Conservation (phyloP, 2,797 vertebrate genomes). For the Epinephelus coioides region DNA sequence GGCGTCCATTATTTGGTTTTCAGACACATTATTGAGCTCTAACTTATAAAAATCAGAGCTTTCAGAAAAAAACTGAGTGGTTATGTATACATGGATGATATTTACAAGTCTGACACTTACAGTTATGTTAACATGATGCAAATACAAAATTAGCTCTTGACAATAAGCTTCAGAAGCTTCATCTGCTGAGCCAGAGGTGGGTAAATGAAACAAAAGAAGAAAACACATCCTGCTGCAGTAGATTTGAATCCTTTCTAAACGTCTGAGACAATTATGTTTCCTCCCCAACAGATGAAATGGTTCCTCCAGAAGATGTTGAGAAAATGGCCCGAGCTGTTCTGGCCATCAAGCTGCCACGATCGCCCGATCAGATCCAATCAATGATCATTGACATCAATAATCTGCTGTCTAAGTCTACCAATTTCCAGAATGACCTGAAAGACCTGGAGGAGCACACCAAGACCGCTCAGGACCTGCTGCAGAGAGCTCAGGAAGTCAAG, state of each 20-base stretch:
- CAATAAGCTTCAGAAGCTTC: neutral
- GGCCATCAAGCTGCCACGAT: slow-evolving; percentile 84
- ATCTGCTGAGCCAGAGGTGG: too few species aligned
- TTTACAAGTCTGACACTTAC: neutral
- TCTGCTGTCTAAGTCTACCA: slow-evolving; percentile 71
- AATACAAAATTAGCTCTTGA: neutral
- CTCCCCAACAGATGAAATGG: slow-evolving; percentile 84
- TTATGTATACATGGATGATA: neutral
- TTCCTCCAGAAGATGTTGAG: slow-evolving; percentile 88
- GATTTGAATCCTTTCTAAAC: neutral
- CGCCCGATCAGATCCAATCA: slow-evolving; percentile 80
- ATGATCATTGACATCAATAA: slow-evolving; percentile 83
- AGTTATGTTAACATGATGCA: neutral
- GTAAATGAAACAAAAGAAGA: neutral
- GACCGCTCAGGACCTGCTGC: slow-evolving; percentile 73
- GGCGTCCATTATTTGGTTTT: neutral
- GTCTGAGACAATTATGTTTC: neutral
- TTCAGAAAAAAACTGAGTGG: neutral
- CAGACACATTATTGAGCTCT: neutral
- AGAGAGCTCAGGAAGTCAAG: slow-evolving; percentile 81
- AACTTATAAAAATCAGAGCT: neutral
- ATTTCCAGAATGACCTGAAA: slow-evolving; percentile 68
- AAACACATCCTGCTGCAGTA: neutral
- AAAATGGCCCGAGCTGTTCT: slow-evolving; percentile 87
- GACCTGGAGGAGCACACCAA: slow-evolving; percentile 71